A percentile compares a stretch with the other conserved stretches of the same genome.
Evolutionary conservation across 92 coral and sea anemone genomes (phyloP).

Genomic region (Scolanthus callimorphus): DNA sequence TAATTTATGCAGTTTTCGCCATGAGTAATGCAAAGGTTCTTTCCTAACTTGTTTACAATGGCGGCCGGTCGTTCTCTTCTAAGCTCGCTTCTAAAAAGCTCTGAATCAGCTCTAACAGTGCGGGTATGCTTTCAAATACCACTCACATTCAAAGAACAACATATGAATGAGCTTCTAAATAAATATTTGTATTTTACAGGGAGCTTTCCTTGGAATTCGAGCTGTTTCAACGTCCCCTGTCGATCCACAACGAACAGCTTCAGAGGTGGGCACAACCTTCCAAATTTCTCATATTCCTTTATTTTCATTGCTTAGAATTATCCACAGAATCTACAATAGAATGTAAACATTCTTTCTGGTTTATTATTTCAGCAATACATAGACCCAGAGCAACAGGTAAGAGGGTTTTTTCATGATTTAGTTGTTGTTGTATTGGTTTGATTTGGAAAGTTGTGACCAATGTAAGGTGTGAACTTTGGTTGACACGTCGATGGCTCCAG

Average conservation of each 20-base stretch:
- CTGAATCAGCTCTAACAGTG: slow-evolving; percentile 23
- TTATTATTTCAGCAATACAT: not conserved
- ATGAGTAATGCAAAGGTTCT: no score
- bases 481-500: no score
- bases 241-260: slow-evolving; percentile 17
- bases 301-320: not conserved
- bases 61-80: slow-evolving; percentile 11
- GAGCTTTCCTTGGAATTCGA: slow-evolving; percentile 18
- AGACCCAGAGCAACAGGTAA: slow-evolving; percentile 1
- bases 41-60: slow-evolving; percentile 1
- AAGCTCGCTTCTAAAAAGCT: slow-evolving; percentile 17
- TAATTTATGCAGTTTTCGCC: no score
- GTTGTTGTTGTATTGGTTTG: no score
- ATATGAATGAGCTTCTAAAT: not conserved
- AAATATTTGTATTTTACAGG: slow-evolving; percentile 6
- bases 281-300: not conserved
- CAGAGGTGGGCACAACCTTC: slow-evolving; percentile 11
- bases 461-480: no score
- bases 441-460: no score
- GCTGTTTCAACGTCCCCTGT: slow-evolving; percentile 34
- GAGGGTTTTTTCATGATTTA: no score
- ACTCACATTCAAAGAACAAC: not conserved
- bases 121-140: slow-evolving; percentile 13
- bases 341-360: not conserved
- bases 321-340: not conserved